Percentiles rank a stretch among this genome's conserved stretches.
phyloP scores from a whole-genome alignment of 2,888 invertebrate genomes.

The Coleophora deauratella region DNA sequence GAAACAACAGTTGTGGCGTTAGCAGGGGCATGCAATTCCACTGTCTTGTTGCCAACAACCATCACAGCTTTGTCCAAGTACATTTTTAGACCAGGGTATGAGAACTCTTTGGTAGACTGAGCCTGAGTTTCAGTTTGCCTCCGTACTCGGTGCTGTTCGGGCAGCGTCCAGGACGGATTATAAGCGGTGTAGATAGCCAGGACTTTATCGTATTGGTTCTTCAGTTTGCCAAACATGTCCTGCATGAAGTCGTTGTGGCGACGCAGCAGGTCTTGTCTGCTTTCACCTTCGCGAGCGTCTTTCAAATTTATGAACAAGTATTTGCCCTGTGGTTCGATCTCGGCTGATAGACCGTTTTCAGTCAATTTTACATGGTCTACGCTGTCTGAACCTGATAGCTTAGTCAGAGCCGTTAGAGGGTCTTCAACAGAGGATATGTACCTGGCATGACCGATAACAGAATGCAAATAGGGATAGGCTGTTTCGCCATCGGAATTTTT shows the following conservation, averaged over 20 bases:
- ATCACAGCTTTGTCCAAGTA: constrained; percentile 17
- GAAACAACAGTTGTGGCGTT: constrained; percentile 8
- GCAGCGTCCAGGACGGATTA: constrained; percentile 64
- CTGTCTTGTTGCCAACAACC: constrained; percentile 6
- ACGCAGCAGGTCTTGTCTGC: constrained; percentile 67
- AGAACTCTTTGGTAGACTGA: not conserved
- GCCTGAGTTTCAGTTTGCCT: constrained; percentile 28
- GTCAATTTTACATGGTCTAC: constrained; percentile 48
- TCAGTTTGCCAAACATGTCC: constrained; percentile 61
- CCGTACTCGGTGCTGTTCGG: constrained; percentile 36
- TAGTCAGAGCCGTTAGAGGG: constrained; percentile 70
- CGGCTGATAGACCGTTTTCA: constrained; percentile 46
- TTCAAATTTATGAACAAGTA: constrained; percentile 73
- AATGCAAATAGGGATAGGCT: constrained; percentile 48
- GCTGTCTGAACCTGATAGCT: constrained; percentile 51
- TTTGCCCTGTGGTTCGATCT: constrained; percentile 53
- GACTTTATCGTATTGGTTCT: constrained; percentile 43
- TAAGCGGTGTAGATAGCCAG: constrained; percentile 74
- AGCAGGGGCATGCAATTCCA: constrained; percentile 3
- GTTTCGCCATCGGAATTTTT: constrained; percentile 54
- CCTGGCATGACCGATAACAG: constrained; percentile 39
- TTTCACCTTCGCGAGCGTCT: constrained; percentile 72
- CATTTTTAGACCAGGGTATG: constrained; percentile 34
- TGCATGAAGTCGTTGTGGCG: constrained; percentile 77
- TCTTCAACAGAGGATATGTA: constrained; percentile 78